These are phyloP conservation scores for Drosophila neotestacea DNA, from an alignment of 2,888 invertebrate genomes.

Conservation along the genomic window DNA sequence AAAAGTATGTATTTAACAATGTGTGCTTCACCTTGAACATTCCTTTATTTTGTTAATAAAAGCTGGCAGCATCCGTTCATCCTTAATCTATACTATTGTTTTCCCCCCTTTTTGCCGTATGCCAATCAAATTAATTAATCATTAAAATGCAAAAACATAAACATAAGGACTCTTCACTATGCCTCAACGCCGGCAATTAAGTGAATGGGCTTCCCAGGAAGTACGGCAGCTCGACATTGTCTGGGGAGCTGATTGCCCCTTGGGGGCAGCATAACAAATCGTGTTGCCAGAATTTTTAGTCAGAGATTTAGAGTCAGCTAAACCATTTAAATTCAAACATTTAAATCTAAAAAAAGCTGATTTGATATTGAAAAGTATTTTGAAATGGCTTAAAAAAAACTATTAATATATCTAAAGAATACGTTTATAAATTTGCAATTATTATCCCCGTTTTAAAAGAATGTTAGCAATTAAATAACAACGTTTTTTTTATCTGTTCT, in stretches of 20 bases:
- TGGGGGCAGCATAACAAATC: neutral
- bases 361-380: too few species aligned
- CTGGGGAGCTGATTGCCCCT: neutral
- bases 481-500: too few species aligned
- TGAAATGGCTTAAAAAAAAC: too few species aligned
- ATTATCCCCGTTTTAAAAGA: too few species aligned
- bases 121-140: conserved; percentile 62
- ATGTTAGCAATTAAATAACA: too few species aligned
- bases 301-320: too few species aligned
- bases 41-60: neutral
- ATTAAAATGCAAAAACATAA: conserved; percentile 46
- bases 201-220: conserved; percentile 17
- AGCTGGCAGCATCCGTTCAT: neutral
- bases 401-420: too few species aligned
- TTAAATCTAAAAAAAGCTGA: too few species aligned
- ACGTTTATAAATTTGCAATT: too few species aligned
- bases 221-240: conserved; percentile 4
- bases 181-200: conserved; percentile 59
- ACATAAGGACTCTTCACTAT: conserved; percentile 47
- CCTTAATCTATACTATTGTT: neutral
- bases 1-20: neutral
- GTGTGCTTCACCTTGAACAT: neutral
- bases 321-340: too few species aligned
- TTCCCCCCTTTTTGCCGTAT: conserved; percentile 3
- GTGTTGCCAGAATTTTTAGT: too few species aligned